Conservation (phyloP, 35 echinoderm and acorn worm species). For the Holothuria glaberrima region DNA sequence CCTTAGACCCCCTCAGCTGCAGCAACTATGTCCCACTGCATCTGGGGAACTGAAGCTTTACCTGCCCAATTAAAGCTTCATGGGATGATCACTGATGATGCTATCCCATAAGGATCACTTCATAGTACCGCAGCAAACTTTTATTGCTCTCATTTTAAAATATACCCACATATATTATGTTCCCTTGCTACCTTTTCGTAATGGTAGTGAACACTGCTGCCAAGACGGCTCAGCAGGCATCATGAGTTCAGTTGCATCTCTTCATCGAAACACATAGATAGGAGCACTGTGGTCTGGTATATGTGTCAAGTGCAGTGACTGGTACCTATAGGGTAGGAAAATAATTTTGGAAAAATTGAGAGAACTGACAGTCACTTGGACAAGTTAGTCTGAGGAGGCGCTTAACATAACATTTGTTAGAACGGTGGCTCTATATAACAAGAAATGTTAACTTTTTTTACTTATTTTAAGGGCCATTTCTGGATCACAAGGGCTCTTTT, state of each 20-base stretch:
- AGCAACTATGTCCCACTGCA: too few relatives aligned
- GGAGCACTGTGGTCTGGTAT: slow-evolving; percentile 92
- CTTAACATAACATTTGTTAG: too few relatives aligned
- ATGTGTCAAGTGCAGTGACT: slow-evolving; percentile 91
- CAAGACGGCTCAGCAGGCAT: background rate
- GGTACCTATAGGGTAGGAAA: slow-evolving; percentile 78
- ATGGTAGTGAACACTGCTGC: slow-evolving; percentile 10
- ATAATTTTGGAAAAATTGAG: background rate
- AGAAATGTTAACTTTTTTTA: too few relatives aligned
- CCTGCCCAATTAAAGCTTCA: too few relatives aligned
- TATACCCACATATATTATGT: background rate
- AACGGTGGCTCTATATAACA: too few relatives aligned
- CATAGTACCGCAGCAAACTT: slow-evolving; percentile 31
- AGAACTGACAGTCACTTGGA: background rate
- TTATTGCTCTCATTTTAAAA: slow-evolving; percentile 33
- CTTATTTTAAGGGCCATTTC: too few relatives aligned
- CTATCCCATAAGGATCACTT: background rate
- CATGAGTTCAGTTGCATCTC: background rate
- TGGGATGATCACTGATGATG: too few relatives aligned
- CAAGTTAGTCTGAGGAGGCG: too few relatives aligned
- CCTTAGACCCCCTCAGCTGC: too few relatives aligned
- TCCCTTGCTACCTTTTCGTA: background rate
- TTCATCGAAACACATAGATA: slow-evolving; percentile 95
- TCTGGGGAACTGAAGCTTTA: too few relatives aligned
- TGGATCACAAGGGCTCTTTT: too few relatives aligned